Base-by-base conservation (phyloP, 2,888 invertebrate genomes). In the Tenthredo livida region DNA sequence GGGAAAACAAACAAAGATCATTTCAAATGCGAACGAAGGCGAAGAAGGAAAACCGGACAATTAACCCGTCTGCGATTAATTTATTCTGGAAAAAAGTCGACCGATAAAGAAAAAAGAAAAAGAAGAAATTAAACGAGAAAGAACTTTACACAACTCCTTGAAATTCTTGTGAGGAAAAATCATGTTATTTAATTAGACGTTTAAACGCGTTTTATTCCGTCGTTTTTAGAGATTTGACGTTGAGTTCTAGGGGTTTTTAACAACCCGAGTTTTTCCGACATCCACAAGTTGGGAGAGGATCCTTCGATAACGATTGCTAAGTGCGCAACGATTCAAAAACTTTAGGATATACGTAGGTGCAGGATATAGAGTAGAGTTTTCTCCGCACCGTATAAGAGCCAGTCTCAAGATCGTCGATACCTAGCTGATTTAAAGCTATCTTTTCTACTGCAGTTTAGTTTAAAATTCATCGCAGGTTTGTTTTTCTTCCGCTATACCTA, bases 271-370 rank as follows among this genome's bases (percentile, higher is more conserved):
- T 61, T 40, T 40, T 3, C 58, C 78, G n/a, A n/a, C 6, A 78
- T n/a, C 58, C 7, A 50, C 58, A 29, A 54, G 61, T 40, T 54
- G 17, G 0, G 21, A 61, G 3, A n/a, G 17, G 10, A 50, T 80
- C 37, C 29, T 50, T 83, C 67, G 43, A 70, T 70, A 70, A 83
- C 65, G 83, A 83, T 83, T 67, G 15, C 47, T 70, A 67, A 83
- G 67, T 29, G 83, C n/a, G 65, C 33, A 65, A 70, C 43, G 67
- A 83, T 21, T 83, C 7, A 33, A 70, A 70, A 83, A 83, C 83
- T 83, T 83, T 67, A n/a, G 10, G n/a, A 43, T 73, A 25, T 47
- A 73, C 17, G 33, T 21, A 40, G 29, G n/a, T n/a, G 4, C 33
- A 33, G n/a, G n/a, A n/a, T 43, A 40, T 43, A 15, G 12, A 25